Base-by-base conservation (phyloP, 2,888 invertebrate genomes). In the Apotomis capreana region DNA sequence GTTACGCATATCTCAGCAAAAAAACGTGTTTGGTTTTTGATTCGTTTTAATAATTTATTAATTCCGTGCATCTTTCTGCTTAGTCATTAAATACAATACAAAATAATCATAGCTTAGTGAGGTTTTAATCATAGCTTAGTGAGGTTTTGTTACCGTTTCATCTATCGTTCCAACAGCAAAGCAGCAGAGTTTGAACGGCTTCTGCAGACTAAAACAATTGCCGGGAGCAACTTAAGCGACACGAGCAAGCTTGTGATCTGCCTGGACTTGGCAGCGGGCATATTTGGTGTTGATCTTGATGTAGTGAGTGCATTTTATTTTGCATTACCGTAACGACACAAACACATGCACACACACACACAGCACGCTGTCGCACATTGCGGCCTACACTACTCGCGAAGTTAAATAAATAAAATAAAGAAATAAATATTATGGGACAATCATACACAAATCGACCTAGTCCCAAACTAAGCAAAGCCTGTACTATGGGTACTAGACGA, bases 191-290 rank as follows among this genome's bases (percentile, higher is more conserved):
- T 90, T 74, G 89, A 94, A 54, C 83, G 94, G 49, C 83, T 94
- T 0, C 80, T 94, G 40, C 91, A 93, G 78, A 89, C 89, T 0
- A 94, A 94, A 78, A 85, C 87, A 0, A 83, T 85, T 13, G 85
- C 90, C 0, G 89, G 88, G 5, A 88, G 83, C 70, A 89, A 88
- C 57, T 84, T 95, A 58, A 94, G 94, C 72, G 95, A 95, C 74
- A 94, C 94, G 9, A 94, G 94, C 5, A 95, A 94, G 87, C 90
- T 93, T 40, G 93, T 95, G 0, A 86, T 95, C 61, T 95, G 95
- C 76, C 84, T 95, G 49, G 95, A 95, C 81, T 82, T 96, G 59
- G 95, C 95, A 49, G 91, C 95, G 5, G 80, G 83, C 8, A 76
- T 91, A n/a, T 79, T 93, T 40, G 94, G 94, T 51, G 86, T 89